phyloP scores from a whole-genome alignment of 2,113 vertebrate species.

The Sisor rabdophorus region DNA sequence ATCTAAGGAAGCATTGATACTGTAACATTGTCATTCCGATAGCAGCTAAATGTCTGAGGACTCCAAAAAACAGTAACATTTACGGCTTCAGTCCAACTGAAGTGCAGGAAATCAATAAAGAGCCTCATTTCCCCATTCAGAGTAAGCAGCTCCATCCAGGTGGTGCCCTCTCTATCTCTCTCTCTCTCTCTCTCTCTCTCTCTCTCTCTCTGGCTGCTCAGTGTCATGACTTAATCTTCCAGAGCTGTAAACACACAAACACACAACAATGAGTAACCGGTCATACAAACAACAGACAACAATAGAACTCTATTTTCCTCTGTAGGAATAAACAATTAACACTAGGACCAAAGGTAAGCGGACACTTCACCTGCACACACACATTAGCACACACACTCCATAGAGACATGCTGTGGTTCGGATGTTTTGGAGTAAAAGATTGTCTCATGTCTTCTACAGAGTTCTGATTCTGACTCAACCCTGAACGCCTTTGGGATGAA shows the following conservation, averaged over 20 bases:
- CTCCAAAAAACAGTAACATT: conserved; percentile 82
- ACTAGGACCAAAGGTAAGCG: too few relatives aligned
- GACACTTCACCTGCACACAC: too few relatives aligned
- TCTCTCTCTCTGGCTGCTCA: conserved; percentile 37
- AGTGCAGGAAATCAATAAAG: conserved; percentile 75
- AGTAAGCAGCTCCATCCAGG: background rate
- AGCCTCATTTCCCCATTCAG: conserved; percentile 45
- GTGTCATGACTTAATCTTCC: conserved; percentile 98
- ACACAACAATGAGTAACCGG: background rate
- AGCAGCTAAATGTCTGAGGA: conserved; percentile 66
- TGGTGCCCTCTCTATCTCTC: conserved; percentile 4
- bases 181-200: background rate
- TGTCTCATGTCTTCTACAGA: too few relatives aligned
- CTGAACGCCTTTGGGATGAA: too few relatives aligned
- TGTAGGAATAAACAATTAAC: background rate
- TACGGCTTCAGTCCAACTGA: conserved; percentile 81
- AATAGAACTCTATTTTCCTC: background rate
- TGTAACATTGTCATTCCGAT: conserved; percentile 62
- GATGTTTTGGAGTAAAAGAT: too few relatives aligned
- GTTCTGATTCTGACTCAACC: too few relatives aligned
- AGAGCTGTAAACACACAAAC: conserved; percentile 72
- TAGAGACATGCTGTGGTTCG: too few relatives aligned
- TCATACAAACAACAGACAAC: background rate
- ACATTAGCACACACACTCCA: too few relatives aligned
- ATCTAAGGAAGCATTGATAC: conserved; percentile 51